Percentiles rank a stretch among this genome's conserved stretches.
These are phyloP conservation scores for Dipodomys merriami DNA, from an alignment of 2,113 vertebrate genomes.

Conservation along the genomic window DNA sequence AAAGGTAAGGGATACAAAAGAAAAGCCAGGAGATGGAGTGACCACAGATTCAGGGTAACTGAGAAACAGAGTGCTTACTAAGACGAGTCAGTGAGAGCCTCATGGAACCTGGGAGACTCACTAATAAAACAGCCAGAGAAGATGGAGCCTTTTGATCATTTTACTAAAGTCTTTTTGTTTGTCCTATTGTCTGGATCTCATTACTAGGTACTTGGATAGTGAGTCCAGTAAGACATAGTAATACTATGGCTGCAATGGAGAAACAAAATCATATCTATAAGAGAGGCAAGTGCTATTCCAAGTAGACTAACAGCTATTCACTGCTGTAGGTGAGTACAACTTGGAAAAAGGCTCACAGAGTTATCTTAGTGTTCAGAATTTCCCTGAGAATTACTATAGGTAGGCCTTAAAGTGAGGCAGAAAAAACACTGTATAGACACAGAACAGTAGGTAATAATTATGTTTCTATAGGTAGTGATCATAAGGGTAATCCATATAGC, in stretches of 20 bases:
- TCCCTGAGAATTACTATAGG: background rate
- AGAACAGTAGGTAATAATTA: constrained; percentile 18
- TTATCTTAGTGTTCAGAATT: background rate
- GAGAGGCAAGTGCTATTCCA: background rate
- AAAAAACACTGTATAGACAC: background rate
- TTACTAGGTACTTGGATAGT: background rate
- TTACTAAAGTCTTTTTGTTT: background rate
- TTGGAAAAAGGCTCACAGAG: background rate
- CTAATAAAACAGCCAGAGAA: background rate
- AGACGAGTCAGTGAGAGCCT: background rate
- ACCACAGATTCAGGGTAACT: background rate
- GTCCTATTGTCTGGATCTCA: background rate
- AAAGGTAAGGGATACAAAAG: constrained; percentile 18
- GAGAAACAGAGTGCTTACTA: background rate
- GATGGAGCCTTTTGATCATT: background rate
- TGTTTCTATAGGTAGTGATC: background rate
- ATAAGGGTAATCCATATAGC: constrained; percentile 4
- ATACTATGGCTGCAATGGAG: background rate
- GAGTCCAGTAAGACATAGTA: background rate
- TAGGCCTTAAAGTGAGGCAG: background rate
- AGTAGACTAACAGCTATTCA: background rate
- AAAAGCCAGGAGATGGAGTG: background rate
- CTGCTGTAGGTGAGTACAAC: background rate
- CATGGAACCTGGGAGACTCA: background rate
- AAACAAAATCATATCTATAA: constrained; percentile 28